phyloP scores from a whole-genome alignment of 2,797 vertebrate genomes.

The Hydrolagus colliei region DNA sequence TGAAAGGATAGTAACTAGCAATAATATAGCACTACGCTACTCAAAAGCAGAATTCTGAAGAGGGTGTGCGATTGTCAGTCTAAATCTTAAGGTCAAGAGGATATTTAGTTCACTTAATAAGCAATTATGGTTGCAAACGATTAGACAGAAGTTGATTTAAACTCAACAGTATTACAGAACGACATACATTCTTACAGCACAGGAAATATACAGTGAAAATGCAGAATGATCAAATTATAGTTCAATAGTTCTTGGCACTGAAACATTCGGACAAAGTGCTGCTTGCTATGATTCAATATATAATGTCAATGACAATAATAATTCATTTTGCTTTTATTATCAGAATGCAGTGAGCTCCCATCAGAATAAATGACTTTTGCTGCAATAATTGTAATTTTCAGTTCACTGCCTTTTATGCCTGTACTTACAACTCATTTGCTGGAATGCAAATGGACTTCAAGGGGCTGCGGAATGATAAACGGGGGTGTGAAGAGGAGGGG shows the following conservation, averaged over 20 bases:
- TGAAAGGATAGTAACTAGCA: too few relatives aligned
- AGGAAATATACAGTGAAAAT: neutral
- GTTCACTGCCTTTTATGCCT: neutral
- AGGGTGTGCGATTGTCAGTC: too few relatives aligned
- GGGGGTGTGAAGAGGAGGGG: too few relatives aligned
- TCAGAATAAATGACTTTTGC: neutral
- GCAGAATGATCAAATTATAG: neutral
- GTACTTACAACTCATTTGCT: neutral
- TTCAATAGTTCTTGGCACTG: neutral
- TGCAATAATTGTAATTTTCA: neutral
- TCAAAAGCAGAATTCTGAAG: too few relatives aligned
- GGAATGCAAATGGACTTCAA: neutral
- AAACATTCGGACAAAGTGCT: neutral
- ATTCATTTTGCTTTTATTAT: neutral
- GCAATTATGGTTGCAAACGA: too few relatives aligned
- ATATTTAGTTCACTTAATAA: too few relatives aligned
- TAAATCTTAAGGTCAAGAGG: too few relatives aligned
- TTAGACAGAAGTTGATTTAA: too few relatives aligned
- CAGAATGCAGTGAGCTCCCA: neutral
- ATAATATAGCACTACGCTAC: too few relatives aligned
- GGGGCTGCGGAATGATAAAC: neutral
- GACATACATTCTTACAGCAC: too few relatives aligned
- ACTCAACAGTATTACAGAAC: too few relatives aligned
- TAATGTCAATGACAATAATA: neutral
- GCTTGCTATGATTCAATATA: neutral